These are phyloP conservation scores for Linnaemya vulpina DNA, from an alignment of 2,888 invertebrate genomes.

Conservation along the genomic window DNA sequence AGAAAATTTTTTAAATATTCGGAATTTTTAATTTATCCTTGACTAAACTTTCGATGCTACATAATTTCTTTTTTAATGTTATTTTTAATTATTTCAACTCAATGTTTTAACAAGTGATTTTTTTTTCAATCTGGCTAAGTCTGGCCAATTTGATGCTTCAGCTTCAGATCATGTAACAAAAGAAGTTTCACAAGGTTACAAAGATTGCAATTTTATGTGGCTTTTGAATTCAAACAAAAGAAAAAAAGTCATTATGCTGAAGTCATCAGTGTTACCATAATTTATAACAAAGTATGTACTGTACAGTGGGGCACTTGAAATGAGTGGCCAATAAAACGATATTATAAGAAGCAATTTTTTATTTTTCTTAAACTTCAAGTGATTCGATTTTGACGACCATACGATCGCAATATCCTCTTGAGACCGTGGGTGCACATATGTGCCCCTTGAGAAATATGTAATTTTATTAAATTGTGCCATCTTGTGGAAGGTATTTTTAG, in stretches of 20 bases:
- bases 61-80: slow-evolving; percentile 7
- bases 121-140: background rate
- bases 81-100: background rate
- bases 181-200: slow-evolving; percentile 79
- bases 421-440: too few species aligned
- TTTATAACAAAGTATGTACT: background rate
- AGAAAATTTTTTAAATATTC: background rate
- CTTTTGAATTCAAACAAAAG: slow-evolving; percentile 32
- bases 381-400: too few species aligned
- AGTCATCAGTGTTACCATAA: slow-evolving; percentile 35
- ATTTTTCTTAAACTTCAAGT: too few species aligned
- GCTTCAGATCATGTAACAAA: slow-evolving; percentile 68
- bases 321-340: background rate
- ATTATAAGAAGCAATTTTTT: background rate
- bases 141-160: slow-evolving; percentile 43
- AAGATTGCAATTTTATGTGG: slow-evolving; percentile 72
- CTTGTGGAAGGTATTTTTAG: too few species aligned
- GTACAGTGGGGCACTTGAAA: background rate
- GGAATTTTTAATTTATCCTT: background rate
- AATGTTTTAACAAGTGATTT: slow-evolving; percentile 29
- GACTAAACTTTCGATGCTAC: slow-evolving; percentile 26
- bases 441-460: too few species aligned
- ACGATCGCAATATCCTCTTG: too few species aligned
- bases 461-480: too few species aligned
- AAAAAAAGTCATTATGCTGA: slow-evolving; percentile 34